Evolutionary conservation across 2,888 invertebrate genomes (phyloP).

Genomic region (Spodoptera exigua): DNA sequence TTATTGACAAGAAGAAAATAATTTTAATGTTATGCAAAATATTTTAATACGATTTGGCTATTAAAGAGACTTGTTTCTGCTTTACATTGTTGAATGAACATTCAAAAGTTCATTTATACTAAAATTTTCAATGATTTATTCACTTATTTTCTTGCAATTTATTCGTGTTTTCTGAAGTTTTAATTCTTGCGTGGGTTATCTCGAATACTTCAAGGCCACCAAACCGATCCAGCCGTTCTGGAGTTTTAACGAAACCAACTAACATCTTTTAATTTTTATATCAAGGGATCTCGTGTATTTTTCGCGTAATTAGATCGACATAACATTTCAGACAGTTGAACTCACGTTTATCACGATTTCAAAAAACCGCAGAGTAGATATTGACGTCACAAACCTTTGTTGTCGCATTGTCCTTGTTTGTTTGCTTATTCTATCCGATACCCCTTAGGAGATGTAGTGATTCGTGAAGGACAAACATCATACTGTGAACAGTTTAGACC

Average conservation of each 20-base stretch:
- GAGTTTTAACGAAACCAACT: too few species aligned
- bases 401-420: slow-evolving; percentile 56
- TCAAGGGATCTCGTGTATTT: slow-evolving; percentile 1
- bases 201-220: too few species aligned
- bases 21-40: slow-evolving; percentile 46
- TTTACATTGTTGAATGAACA: slow-evolving; percentile 28
- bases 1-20: slow-evolving; percentile 44
- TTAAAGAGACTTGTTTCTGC: slow-evolving; percentile 25
- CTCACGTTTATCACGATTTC: slow-evolving; percentile 52
- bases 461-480: slow-evolving; percentile 69
- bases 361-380: slow-evolving; percentile 62
- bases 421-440: slow-evolving; percentile 65
- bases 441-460: slow-evolving; percentile 61
- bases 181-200: too few species aligned
- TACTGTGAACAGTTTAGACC: slow-evolving; percentile 9
- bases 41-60: slow-evolving; percentile 15
- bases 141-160: too few species aligned
- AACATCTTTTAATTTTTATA: too few species aligned
- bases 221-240: too few species aligned
- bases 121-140: slow-evolving; percentile 23
- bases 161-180: too few species aligned
- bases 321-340: slow-evolving; percentile 26
- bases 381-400: slow-evolving; percentile 61
- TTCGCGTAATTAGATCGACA: slow-evolving; percentile 15
- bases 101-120: background rate